Percentiles rank a stretch among this genome's conserved stretches.
Evolutionary conservation across 2,888 invertebrate genomes (phyloP).

Genomic region (Pandemis cinnamomeana): DNA sequence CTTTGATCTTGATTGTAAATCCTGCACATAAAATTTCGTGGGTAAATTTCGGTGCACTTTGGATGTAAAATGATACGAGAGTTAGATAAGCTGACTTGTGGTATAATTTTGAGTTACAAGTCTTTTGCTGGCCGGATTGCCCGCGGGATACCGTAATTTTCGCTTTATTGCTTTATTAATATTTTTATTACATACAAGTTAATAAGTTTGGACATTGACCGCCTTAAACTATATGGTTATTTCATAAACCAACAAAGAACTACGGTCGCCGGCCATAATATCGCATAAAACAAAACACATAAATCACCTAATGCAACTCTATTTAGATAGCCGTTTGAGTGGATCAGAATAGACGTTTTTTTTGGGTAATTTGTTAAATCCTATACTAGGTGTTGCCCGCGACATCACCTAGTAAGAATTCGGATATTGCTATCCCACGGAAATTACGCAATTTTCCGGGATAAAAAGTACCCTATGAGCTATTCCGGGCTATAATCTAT

Average conservation of each 20-base stretch:
- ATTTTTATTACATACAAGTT: not conserved
- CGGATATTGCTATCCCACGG: too few relatives aligned
- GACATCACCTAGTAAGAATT: too few relatives aligned
- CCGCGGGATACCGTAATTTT: slow-evolving; percentile 49
- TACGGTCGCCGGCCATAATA: not conserved
- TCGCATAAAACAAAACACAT: too few relatives aligned
- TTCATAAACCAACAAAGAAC: not conserved
- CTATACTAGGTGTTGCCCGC: too few relatives aligned
- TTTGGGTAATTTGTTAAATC: too few relatives aligned
- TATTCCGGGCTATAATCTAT: too few relatives aligned
- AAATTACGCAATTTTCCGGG: too few relatives aligned
- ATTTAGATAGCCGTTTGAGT: too few relatives aligned
- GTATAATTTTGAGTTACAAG: slow-evolving; percentile 46
- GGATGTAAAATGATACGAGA: slow-evolving; percentile 44
- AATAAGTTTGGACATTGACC: not conserved
- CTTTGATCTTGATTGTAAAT: slow-evolving; percentile 8
- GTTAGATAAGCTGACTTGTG: slow-evolving; percentile 46
- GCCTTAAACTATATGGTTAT: not conserved
- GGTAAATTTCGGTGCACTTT: slow-evolving; percentile 29
- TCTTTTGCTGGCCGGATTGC: slow-evolving; percentile 33
- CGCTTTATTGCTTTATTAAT: slow-evolving; percentile 42
- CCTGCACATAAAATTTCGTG: slow-evolving; percentile 5
- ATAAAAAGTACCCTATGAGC: too few relatives aligned
- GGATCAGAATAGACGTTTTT: too few relatives aligned
- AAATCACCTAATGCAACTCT: too few relatives aligned